Evolutionary conservation across 2,113 vertebrate species (phyloP).

Genomic region (Leucopternis melanops): DNA sequence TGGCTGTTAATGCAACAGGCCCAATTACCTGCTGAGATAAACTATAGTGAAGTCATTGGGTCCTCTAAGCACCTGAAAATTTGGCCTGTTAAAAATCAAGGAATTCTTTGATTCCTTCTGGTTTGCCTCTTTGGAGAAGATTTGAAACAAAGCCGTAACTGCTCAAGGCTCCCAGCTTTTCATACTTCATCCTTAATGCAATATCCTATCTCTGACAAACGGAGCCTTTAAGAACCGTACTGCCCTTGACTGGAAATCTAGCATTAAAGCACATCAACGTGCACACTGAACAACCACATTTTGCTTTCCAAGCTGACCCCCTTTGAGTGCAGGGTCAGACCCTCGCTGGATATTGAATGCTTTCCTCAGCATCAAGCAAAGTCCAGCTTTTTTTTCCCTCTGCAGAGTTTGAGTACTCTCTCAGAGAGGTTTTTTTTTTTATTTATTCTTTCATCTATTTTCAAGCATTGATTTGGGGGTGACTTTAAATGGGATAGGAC

Average conservation of each 20-base stretch:
- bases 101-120: background rate
- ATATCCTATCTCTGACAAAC: background rate
- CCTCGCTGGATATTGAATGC: background rate
- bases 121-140: background rate
- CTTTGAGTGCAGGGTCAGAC: background rate
- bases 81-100: background rate
- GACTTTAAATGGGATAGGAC: background rate
- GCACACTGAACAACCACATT: background rate
- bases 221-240: background rate
- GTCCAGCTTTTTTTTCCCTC: too few relatives aligned
- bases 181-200: background rate
- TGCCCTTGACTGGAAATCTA: background rate
- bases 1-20: background rate
- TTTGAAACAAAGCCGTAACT: background rate
- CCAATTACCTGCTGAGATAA: background rate
- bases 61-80: background rate
- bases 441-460: background rate
- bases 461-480: background rate
- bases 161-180: background rate
- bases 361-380: background rate
- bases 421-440: background rate
- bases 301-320: background rate
- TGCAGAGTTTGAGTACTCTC: background rate
- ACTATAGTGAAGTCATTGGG: background rate
- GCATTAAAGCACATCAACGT: background rate